Evolutionary conservation across 2,113 vertebrate genomes (phyloP).

Genomic region (Corythaixoides concolor): DNA sequence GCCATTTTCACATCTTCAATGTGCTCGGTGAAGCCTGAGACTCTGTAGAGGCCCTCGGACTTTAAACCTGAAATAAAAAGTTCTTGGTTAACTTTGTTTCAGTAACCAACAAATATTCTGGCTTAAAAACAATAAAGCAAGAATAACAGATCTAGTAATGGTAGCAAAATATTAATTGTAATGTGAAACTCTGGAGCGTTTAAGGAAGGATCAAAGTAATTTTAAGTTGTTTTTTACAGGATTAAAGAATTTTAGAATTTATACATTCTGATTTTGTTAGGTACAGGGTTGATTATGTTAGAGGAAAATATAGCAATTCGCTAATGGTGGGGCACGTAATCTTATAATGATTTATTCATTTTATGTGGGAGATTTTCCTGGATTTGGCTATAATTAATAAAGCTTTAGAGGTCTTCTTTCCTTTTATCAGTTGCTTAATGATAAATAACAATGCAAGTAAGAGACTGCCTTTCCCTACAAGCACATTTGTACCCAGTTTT

Average conservation of each 20-base stretch:
- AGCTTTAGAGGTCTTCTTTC: background rate
- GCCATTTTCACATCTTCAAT: constrained; percentile 94
- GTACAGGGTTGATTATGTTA: background rate
- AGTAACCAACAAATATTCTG: background rate
- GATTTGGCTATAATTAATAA: constrained; percentile 38
- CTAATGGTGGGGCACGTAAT: background rate
- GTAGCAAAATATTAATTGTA: background rate
- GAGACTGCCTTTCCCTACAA: background rate
- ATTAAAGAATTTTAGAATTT: background rate
- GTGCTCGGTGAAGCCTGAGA: constrained; percentile 96
- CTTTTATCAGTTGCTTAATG: background rate
- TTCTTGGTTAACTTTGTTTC: constrained; percentile 21
- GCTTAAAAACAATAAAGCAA: background rate
- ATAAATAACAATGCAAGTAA: background rate
- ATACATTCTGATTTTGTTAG: background rate
- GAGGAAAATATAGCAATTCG: background rate
- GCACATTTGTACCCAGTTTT: background rate
- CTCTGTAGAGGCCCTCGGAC: constrained; percentile 95
- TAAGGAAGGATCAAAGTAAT: background rate
- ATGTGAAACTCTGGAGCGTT: background rate
- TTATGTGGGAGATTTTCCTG: constrained; percentile 21
- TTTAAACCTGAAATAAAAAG: constrained; percentile 82
- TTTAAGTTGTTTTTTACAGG: background rate
- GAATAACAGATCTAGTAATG: background rate
- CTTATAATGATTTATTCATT: background rate